phyloP scores from a whole-genome alignment of 2,888 invertebrate species.

The Pomacea canaliculata region DNA sequence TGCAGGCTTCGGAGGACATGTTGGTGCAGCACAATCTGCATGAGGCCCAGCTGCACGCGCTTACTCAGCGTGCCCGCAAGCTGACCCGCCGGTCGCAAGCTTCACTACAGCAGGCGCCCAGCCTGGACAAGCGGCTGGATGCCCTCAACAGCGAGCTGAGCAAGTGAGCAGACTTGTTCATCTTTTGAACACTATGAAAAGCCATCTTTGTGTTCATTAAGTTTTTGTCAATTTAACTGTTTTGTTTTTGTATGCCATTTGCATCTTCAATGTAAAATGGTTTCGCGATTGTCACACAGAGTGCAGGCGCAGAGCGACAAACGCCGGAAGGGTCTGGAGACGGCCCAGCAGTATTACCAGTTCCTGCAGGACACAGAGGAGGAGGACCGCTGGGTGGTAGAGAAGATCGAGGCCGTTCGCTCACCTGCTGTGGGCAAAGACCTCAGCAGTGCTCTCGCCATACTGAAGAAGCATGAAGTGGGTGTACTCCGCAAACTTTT shows the following conservation, averaged over 20 bases:
- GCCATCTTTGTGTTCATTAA: too few relatives aligned
- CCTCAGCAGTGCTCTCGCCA: constrained; percentile 86
- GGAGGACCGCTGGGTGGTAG: constrained; percentile 96
- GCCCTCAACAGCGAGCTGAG: constrained; percentile 84
- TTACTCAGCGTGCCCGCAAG: constrained; percentile 86
- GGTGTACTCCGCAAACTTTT: constrained; percentile 8
- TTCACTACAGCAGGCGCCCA: constrained; percentile 82
- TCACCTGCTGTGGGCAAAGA: constrained; percentile 95
- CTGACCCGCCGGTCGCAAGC: constrained; percentile 92
- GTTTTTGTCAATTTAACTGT: too few relatives aligned
- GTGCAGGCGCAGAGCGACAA: constrained; percentile 85
- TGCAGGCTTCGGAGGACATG: constrained; percentile 93
- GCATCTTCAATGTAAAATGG: too few relatives aligned
- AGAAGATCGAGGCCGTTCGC: constrained; percentile 92
- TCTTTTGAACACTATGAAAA: too few relatives aligned
- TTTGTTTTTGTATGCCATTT: too few relatives aligned
- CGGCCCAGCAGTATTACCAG: constrained; percentile 92
- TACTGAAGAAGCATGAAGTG: constrained; percentile 92
- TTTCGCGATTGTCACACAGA: constrained; percentile 71
- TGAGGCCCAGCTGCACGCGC: constrained; percentile 89
- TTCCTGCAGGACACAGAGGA: constrained; percentile 97
- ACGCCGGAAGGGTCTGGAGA: constrained; percentile 84
- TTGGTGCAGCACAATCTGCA: constrained; percentile 93
- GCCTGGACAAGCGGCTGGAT: constrained; percentile 79
- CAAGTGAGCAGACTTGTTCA: constrained; percentile 67